phyloP scores from a whole-genome alignment of 2,888 invertebrate species.

The Apocheima hispidaria region DNA sequence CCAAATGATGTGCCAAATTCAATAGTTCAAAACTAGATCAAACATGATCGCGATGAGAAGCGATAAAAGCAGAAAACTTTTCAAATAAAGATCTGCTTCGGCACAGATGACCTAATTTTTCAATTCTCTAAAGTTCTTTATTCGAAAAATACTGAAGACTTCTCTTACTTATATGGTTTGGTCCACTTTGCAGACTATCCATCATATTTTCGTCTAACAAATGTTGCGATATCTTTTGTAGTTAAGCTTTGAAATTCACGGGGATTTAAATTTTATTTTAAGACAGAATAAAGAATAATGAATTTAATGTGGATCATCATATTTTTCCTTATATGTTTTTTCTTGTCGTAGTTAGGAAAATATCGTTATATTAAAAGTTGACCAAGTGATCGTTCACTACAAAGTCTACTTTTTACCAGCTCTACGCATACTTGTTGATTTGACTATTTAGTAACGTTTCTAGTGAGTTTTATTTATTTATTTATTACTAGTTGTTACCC shows the following conservation, averaged over 20 bases:
- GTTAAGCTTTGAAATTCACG: conserved; percentile 27
- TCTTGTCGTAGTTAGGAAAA: too few relatives aligned
- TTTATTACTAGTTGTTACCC: too few relatives aligned
- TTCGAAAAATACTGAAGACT: conserved; percentile 44
- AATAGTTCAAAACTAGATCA: conserved; percentile 45
- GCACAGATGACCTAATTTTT: conserved; percentile 61
- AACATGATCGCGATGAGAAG: conserved; percentile 42
- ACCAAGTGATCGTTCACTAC: too few relatives aligned
- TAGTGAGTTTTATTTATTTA: too few relatives aligned
- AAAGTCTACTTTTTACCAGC: too few relatives aligned
- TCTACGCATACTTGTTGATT: too few relatives aligned
- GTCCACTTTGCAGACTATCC: conserved; percentile 29
- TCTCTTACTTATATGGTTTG: conserved; percentile 34
- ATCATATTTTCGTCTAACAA: conserved; percentile 27
- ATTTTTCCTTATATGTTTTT: too few relatives aligned
- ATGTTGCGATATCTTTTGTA: conserved; percentile 23
- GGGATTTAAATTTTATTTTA: conserved; percentile 1
- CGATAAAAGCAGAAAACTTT: conserved; percentile 58
- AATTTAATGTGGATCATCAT: too few relatives aligned
- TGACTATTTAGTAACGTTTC: too few relatives aligned
- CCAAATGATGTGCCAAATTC: conserved; percentile 28
- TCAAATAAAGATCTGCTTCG: conserved; percentile 60
- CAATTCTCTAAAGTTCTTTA: conserved; percentile 52
- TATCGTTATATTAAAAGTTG: too few relatives aligned
- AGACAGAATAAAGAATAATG: too few relatives aligned